Conservation (phyloP, 2,113 vertebrate species). For the Eptesicus fuscus region DNA sequence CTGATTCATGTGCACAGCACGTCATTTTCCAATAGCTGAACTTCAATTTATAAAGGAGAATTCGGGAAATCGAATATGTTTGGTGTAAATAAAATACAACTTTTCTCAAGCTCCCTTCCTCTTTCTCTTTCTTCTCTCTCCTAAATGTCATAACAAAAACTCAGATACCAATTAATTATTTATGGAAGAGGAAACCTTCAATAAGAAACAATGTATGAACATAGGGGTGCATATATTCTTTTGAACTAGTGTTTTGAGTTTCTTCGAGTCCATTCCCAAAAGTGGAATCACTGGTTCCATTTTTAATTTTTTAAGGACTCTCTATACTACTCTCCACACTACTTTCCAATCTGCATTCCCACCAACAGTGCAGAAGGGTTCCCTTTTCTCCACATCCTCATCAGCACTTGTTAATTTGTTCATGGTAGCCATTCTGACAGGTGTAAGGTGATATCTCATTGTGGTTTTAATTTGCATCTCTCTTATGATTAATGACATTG, state of each 20-base stretch:
- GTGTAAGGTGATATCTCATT: background rate
- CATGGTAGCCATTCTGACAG: background rate
- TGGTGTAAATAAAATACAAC: slow-evolving; percentile 1
- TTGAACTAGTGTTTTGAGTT: background rate
- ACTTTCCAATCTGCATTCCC: background rate
- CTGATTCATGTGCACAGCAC: background rate
- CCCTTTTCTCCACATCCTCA: background rate
- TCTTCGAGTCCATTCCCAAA: background rate
- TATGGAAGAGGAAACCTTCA: background rate
- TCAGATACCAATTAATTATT: background rate
- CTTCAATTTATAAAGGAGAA: background rate
- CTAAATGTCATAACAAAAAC: background rate
- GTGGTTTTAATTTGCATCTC: background rate
- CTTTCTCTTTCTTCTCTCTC: background rate
- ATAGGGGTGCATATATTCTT: background rate
- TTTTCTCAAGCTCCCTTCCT: background rate
- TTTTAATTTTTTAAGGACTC: background rate
- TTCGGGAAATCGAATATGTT: background rate
- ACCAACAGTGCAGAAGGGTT: background rate
- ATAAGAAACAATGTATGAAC: background rate
- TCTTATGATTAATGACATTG: background rate
- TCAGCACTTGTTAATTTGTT: background rate
- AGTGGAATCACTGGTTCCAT: background rate
- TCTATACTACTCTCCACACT: background rate
- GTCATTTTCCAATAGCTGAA: background rate